phyloP scores from a whole-genome alignment of 2,797 vertebrate species.

The Triplophysa bombifrons region DNA sequence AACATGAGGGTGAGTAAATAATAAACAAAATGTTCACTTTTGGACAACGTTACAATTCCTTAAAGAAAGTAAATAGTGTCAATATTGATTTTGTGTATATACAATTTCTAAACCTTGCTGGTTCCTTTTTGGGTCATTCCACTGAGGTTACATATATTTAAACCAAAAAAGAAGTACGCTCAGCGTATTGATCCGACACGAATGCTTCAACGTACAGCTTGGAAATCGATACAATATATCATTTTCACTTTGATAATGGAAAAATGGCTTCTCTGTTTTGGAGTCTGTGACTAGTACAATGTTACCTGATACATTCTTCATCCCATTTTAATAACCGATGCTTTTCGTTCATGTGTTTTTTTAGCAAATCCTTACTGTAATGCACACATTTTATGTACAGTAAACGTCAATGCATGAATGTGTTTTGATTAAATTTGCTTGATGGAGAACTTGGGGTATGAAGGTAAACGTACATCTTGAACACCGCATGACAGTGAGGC shows the following conservation, averaged over 20 bases:
- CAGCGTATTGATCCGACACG: slow-evolving; percentile 34
- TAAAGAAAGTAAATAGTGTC: not conserved
- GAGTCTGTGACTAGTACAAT: slow-evolving; percentile 9
- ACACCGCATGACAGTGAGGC: slow-evolving; percentile 20
- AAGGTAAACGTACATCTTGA: slow-evolving; percentile 18
- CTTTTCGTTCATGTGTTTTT: not conserved
- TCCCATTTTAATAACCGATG: slow-evolving; percentile 14
- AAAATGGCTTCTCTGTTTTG: slow-evolving; percentile 18
- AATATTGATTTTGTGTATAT: not conserved
- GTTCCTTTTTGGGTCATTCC: slow-evolving; percentile 11
- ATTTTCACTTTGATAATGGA: slow-evolving; percentile 44
- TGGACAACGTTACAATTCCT: too few species aligned
- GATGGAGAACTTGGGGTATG: not conserved
- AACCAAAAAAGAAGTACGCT: slow-evolving; percentile 15
- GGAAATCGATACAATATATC: slow-evolving; percentile 46
- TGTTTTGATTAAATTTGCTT: not conserved
- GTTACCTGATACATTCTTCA: slow-evolving; percentile 30
- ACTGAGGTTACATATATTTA: slow-evolving; percentile 14
- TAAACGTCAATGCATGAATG: not conserved
- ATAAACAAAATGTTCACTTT: not conserved
- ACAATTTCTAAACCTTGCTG: not conserved
- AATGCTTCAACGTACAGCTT: slow-evolving; percentile 22
- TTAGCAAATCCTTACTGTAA: slow-evolving; percentile 5
- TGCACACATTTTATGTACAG: not conserved
- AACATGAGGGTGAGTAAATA: too few species aligned